Conservation (phyloP, 92 coral and sea anemone species). For the Porites cylindrica region DNA sequence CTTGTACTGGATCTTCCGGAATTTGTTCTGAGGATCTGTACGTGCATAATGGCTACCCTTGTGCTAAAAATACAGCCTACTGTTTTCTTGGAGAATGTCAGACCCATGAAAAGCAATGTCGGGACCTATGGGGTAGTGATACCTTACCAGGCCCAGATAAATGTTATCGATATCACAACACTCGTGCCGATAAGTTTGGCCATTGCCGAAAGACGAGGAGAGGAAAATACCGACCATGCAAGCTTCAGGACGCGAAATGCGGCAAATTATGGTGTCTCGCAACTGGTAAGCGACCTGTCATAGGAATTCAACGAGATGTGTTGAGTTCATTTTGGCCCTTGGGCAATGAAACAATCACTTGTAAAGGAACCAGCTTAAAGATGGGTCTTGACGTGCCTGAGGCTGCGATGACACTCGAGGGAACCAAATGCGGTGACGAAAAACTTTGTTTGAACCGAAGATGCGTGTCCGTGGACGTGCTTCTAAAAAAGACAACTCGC, state of each 20-base stretch:
- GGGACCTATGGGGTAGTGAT: conserved; percentile 61
- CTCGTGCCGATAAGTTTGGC: conserved; percentile 39
- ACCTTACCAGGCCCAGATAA: conserved; percentile 49
- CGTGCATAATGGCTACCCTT: conserved; percentile 57
- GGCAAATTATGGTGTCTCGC: conserved; percentile 48
- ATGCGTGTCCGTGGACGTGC: conserved; percentile 23
- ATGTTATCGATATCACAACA: conserved; percentile 50
- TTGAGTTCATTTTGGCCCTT: conserved; percentile 29
- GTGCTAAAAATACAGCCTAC: conserved; percentile 52
- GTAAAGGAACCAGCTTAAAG: conserved; percentile 35
- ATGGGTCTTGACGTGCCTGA: conserved; percentile 37
- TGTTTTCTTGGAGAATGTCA: conserved; percentile 63
- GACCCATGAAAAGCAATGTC: conserved; percentile 62
- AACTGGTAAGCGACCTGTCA: conserved; percentile 3
- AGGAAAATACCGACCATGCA: conserved; percentile 36
- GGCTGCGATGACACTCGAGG: conserved; percentile 38
- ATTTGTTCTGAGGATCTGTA: conserved; percentile 51
- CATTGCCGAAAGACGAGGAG: conserved; percentile 30
- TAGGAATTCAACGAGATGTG: conserved; percentile 39
- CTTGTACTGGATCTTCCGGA: conserved; percentile 50
- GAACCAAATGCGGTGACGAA: conserved; percentile 44
- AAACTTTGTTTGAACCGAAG: conserved; percentile 40
- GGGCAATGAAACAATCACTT: conserved; percentile 10
- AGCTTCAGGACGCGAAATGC: conserved; percentile 28
- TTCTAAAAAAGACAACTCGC: neutral